Conservation (phyloP, 2,797 vertebrate species). For the Neomorphus geoffroyi region DNA sequence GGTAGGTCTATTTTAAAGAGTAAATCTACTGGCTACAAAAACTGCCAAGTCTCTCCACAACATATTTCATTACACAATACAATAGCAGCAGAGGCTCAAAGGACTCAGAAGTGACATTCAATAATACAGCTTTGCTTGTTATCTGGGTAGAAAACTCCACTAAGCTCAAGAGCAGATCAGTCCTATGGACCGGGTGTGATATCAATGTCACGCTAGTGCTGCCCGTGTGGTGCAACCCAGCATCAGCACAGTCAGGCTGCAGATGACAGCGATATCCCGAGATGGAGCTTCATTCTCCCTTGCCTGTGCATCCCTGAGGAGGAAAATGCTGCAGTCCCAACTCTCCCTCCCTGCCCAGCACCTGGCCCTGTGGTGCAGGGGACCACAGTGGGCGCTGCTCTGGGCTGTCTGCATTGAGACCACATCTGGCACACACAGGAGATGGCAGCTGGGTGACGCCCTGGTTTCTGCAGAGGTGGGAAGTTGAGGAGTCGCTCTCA, state of each 20-base stretch:
- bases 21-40: not conserved
- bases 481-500: accelerated
- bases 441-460: not conserved
- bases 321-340: not conserved
- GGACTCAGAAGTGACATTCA: not conserved
- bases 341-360: accelerated
- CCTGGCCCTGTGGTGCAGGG: not conserved
- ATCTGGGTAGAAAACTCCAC: not conserved
- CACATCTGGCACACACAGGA: not conserved
- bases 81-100: not conserved
- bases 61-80: not conserved
- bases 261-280: not conserved
- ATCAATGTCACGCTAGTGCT: accelerated
- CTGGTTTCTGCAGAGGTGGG: accelerated
- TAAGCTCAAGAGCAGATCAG: not conserved
- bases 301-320: not conserved
- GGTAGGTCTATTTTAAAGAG: not conserved
- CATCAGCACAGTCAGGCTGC: not conserved
- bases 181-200: not conserved
- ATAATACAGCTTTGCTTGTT: not conserved
- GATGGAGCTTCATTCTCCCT: not conserved
- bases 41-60: not conserved
- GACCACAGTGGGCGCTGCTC: not conserved
- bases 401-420: not conserved
- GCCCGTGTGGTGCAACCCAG: not conserved